phyloP scores from a whole-genome alignment of 1,140 invertebrate species.

The Drosophila obscura region DNA sequence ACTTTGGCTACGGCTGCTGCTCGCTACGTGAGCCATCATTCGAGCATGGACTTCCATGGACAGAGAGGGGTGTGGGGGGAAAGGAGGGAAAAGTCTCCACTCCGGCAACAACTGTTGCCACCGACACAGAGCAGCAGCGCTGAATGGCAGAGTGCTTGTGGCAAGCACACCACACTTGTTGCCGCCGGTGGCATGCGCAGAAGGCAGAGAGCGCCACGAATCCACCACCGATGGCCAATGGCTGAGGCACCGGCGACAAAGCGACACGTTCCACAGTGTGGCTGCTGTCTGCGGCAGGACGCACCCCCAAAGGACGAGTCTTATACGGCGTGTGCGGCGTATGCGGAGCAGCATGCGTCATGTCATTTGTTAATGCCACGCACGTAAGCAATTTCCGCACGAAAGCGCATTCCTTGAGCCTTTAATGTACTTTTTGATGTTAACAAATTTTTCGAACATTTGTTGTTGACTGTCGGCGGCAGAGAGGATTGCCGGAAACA shows the following conservation, averaged over 20 bases:
- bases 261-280: slow-evolving; percentile 66
- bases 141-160: background rate
- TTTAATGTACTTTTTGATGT: slow-evolving; percentile 82
- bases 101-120: slow-evolving; percentile 1
- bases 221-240: slow-evolving; percentile 69
- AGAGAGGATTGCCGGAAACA: background rate
- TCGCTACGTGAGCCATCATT: slow-evolving; percentile 39
- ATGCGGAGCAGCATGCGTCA: slow-evolving; percentile 7
- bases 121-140: slow-evolving; percentile 19
- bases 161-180: slow-evolving; percentile 67
- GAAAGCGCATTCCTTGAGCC: slow-evolving; percentile 81
- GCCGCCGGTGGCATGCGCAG: slow-evolving; percentile 60
- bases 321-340: slow-evolving; percentile 45
- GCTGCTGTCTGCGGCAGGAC: slow-evolving; percentile 27
- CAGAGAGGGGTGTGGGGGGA: no score
- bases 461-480: slow-evolving; percentile 60
- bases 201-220: slow-evolving; percentile 9
- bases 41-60: slow-evolving; percentile 8
- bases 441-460: slow-evolving; percentile 82
- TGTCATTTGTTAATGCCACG: slow-evolving; percentile 79
- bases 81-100: slow-evolving; percentile 26
- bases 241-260: slow-evolving; percentile 64
- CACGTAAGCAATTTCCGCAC: slow-evolving; percentile 82
- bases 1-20: slow-evolving; percentile 14
- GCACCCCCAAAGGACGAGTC: slow-evolving; percentile 50